Conservation (phyloP, 1,140 invertebrate genomes). For the Hyles vespertilio region DNA sequence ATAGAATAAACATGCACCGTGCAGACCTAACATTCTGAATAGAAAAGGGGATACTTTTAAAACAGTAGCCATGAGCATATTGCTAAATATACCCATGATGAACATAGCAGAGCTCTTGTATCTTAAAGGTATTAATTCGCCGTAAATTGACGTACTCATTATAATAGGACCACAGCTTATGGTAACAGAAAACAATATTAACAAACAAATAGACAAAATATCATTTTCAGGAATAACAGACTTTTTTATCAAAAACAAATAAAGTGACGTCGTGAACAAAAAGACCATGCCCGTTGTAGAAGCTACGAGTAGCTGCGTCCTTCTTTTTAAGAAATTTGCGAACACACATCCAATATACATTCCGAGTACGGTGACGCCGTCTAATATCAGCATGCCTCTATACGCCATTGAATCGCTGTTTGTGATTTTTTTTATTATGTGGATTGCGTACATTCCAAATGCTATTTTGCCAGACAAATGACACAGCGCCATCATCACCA, state of each 20-base stretch:
- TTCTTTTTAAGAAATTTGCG: conserved; percentile 26
- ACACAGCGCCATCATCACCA: conserved; percentile 19
- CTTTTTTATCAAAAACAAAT: conserved; percentile 24
- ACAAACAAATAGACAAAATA: conserved; percentile 23
- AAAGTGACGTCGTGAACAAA: conserved; percentile 28
- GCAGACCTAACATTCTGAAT: conserved; percentile 15
- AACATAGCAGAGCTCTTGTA: conserved; percentile 22
- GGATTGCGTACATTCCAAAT: conserved; percentile 31
- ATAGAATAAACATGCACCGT: conserved; percentile 28
- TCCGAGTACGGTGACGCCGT: conserved; percentile 33
- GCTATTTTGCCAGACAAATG: conserved; percentile 32
- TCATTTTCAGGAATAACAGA: conserved; percentile 23
- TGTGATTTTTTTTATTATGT: conserved; percentile 30
- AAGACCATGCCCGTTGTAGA: conserved; percentile 22
- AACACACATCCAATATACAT: conserved; percentile 30
- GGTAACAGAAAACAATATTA: conserved; percentile 28
- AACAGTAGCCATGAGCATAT: conserved; percentile 21
- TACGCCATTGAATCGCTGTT: conserved; percentile 27
- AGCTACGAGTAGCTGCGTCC: conserved; percentile 22
- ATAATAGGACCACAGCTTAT: conserved; percentile 33
- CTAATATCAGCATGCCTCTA: conserved; percentile 33
- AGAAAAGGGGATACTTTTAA: conserved; percentile 26
- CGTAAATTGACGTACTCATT: conserved; percentile 24
- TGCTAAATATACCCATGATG: conserved; percentile 14
- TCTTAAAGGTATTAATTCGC: conserved; percentile 29